A percentile compares a stretch with the other conserved stretches of the same genome.
Evolutionary conservation across 2,888 invertebrate species (phyloP).

Genomic region (Tetranychus piercei): DNA sequence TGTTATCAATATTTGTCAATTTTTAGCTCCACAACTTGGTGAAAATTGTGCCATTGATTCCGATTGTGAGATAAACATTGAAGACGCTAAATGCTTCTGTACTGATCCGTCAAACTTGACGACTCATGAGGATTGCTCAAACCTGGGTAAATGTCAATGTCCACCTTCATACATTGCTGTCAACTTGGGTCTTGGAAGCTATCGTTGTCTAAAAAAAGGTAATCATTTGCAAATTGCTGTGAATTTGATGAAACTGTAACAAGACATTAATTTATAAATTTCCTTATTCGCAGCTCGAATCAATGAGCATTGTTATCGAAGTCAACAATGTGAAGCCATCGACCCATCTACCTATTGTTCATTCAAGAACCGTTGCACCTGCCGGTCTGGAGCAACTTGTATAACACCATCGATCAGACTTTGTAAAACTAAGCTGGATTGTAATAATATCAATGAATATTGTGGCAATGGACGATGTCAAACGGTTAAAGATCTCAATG

Average conservation of each 20-base stretch:
- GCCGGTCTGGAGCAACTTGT: background rate
- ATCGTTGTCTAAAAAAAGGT: slow-evolving; percentile 5
- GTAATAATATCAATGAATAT: slow-evolving; percentile 7
- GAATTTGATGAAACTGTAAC: background rate
- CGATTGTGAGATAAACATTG: background rate
- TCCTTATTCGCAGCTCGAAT: background rate
- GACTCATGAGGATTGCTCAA: background rate
- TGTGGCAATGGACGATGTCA: slow-evolving; percentile 1
- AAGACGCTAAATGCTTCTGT: background rate
- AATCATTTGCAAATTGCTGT: background rate
- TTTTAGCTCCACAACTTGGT: background rate
- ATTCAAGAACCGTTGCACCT: background rate
- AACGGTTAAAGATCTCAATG: background rate
- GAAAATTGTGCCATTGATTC: background rate
- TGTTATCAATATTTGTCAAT: background rate
- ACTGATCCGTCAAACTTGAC: background rate
- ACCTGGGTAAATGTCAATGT: background rate
- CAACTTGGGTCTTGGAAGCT: background rate
- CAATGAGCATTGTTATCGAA: background rate
- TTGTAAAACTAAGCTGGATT: slow-evolving; percentile 17
- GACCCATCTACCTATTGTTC: background rate
- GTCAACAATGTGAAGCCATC: slow-evolving; percentile 7
- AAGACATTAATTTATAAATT: background rate
- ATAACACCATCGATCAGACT: background rate
- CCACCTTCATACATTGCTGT: background rate